phyloP scores from a whole-genome alignment of 1,140 invertebrate species.

The Triops longicaudatus region DNA sequence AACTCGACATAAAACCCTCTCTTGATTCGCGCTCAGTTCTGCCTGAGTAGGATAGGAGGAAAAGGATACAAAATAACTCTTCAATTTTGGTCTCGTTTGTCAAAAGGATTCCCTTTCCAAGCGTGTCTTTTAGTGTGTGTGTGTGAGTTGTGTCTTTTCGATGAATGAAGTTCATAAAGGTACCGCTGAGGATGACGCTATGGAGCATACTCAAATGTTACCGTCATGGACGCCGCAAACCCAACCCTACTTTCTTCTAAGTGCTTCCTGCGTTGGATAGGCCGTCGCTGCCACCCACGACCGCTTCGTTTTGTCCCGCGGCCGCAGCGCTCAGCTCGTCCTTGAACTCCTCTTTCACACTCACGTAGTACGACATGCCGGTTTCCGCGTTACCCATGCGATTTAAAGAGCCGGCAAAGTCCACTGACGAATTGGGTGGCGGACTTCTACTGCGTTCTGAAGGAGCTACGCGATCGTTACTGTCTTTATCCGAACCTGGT shows the following conservation, averaged over 20 bases:
- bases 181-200: neutral
- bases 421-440: neutral
- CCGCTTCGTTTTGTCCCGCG: neutral
- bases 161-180: neutral
- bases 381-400: neutral
- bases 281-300: neutral
- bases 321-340: neutral
- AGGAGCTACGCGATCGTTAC: neutral
- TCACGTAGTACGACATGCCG: neutral
- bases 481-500: constrained; percentile 2
- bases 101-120: neutral
- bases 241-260: neutral
- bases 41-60: constrained; percentile 5
- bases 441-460: neutral
- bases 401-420: neutral
- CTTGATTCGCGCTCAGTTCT: constrained; percentile 6
- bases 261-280: neutral
- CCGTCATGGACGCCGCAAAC: neutral
- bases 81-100: neutral
- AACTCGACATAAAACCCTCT: neutral
- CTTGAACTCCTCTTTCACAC: neutral
- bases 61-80: neutral
- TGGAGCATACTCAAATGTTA: neutral
- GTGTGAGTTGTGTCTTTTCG: neutral
- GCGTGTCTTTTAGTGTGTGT: neutral